These are phyloP conservation scores for Platycheirus albimanus DNA, from an alignment of 2,888 invertebrate species.

Conservation along the genomic window DNA sequence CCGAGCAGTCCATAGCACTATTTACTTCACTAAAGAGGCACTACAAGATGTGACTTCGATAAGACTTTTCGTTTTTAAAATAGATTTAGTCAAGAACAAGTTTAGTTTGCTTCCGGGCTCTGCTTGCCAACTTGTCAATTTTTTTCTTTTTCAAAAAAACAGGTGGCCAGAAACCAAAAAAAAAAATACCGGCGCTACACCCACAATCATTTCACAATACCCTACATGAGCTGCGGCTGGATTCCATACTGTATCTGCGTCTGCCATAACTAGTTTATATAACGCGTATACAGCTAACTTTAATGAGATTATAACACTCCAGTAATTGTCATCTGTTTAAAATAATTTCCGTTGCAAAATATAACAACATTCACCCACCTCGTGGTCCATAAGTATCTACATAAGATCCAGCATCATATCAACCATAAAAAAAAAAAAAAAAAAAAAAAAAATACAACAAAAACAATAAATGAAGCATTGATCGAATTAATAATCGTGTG, in stretches of 20 bases:
- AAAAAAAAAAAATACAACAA: slow-evolving; percentile 16
- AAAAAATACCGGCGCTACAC: slow-evolving; percentile 28
- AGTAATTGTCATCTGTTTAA: slow-evolving; percentile 67
- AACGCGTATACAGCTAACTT: slow-evolving; percentile 55
- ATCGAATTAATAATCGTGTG: slow-evolving; percentile 72
- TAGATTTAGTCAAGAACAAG: too few relatives aligned
- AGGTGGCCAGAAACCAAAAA: slow-evolving; percentile 1
- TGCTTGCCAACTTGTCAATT: slow-evolving; percentile 5
- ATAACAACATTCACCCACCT: slow-evolving; percentile 22
- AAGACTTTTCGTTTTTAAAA: too few relatives aligned
- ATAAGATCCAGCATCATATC: slow-evolving; percentile 6
- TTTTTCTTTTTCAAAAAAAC: slow-evolving; percentile 10
- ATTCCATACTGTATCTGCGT: slow-evolving; percentile 32
- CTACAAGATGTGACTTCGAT: too few relatives aligned
- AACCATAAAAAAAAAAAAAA: slow-evolving; percentile 6
- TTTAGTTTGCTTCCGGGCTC: slow-evolving; percentile 12
- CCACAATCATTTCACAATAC: slow-evolving; percentile 28
- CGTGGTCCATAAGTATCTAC: slow-evolving; percentile 36
- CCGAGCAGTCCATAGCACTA: too few relatives aligned
- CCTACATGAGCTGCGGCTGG: background rate
- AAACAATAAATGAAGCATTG: slow-evolving; percentile 59
- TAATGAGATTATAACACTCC: slow-evolving; percentile 62
- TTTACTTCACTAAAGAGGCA: too few relatives aligned
- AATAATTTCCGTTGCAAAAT: slow-evolving; percentile 50
- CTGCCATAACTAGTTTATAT: slow-evolving; percentile 50